phyloP scores from a whole-genome alignment of 1,140 invertebrate species.

The Drosophila varians region DNA sequence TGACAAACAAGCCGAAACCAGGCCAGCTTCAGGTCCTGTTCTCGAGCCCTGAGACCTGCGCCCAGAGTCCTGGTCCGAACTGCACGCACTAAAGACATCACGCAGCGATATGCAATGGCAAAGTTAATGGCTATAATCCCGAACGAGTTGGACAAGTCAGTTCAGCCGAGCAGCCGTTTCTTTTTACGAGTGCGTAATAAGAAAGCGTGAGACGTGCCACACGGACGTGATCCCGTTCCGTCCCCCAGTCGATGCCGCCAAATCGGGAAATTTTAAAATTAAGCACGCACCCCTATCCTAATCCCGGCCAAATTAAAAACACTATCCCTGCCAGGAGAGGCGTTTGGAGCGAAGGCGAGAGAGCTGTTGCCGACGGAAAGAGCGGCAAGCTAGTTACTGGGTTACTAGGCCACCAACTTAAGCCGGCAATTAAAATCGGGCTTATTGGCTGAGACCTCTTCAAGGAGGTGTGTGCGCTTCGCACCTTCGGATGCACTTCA shows the following conservation, averaged over 20 bases:
- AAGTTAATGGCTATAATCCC: constrained; percentile 79
- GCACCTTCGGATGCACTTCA: constrained; percentile 62
- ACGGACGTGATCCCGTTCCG: constrained; percentile 60
- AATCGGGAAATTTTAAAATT: constrained; percentile 53
- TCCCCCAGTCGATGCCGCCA: constrained; percentile 10
- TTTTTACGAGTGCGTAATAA: constrained; percentile 81
- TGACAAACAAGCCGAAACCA: constrained; percentile 59
- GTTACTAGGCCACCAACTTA: constrained; percentile 65
- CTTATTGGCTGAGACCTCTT: constrained; percentile 44
- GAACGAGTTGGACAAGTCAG: constrained; percentile 50
- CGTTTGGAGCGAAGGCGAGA: background rate
- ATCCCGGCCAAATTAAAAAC: constrained; percentile 74
- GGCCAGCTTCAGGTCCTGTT: constrained; percentile 11
- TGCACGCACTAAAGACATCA: constrained; percentile 49
- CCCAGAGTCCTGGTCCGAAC: constrained; percentile 17
- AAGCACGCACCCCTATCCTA: constrained; percentile 57
- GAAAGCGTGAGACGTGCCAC: constrained; percentile 63
- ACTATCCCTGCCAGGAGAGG: constrained; percentile 35
- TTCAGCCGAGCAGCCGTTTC: constrained; percentile 55
- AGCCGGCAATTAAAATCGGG: constrained; percentile 71
- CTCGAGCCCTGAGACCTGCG: too few species aligned
- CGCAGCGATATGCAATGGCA: constrained; percentile 60
- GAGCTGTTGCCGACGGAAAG: background rate
- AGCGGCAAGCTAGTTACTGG: constrained; percentile 22
- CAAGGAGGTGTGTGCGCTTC: constrained; percentile 45